These are phyloP conservation scores for Volucella inanis DNA, from an alignment of 2,888 invertebrate genomes.

Conservation along the genomic window DNA sequence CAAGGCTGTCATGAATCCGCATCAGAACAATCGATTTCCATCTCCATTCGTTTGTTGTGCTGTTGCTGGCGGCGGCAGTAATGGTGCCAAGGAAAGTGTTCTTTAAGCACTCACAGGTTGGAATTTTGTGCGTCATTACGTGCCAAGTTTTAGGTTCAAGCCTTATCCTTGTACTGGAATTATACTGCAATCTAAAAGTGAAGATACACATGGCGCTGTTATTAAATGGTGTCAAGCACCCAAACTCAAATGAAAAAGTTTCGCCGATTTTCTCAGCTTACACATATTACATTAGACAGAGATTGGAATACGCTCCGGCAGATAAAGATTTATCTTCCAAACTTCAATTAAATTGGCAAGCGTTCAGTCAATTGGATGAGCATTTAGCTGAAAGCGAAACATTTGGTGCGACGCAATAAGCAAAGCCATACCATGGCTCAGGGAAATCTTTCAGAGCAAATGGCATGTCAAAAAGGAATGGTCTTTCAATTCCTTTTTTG, in stretches of 20 bases:
- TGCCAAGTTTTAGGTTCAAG: neutral
- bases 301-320: neutral
- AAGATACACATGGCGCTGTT: neutral
- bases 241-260: neutral
- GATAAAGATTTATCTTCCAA: constrained; percentile 15
- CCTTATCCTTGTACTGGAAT: constrained; percentile 6
- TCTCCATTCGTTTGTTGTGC: too few species aligned
- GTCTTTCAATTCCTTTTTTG: neutral
- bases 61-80: too few species aligned
- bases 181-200: neutral
- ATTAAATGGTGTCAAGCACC: constrained; percentile 24
- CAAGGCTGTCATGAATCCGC: too few species aligned
- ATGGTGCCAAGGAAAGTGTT: constrained; percentile 2
- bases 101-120: constrained; percentile 13
- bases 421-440: neutral
- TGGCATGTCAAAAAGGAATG: constrained; percentile 3
- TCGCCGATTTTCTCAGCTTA: constrained; percentile 13
- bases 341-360: neutral
- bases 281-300: constrained; percentile 24
- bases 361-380: constrained; percentile 12
- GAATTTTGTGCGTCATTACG: constrained; percentile 13
- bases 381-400: neutral
- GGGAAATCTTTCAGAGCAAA: constrained; percentile 8
- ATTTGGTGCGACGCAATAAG: neutral
- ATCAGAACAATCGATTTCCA: too few species aligned